These are phyloP conservation scores for Hirtodrosophila confusa DNA, from an alignment of 2,888 invertebrate genomes.

Conservation along the genomic window DNA sequence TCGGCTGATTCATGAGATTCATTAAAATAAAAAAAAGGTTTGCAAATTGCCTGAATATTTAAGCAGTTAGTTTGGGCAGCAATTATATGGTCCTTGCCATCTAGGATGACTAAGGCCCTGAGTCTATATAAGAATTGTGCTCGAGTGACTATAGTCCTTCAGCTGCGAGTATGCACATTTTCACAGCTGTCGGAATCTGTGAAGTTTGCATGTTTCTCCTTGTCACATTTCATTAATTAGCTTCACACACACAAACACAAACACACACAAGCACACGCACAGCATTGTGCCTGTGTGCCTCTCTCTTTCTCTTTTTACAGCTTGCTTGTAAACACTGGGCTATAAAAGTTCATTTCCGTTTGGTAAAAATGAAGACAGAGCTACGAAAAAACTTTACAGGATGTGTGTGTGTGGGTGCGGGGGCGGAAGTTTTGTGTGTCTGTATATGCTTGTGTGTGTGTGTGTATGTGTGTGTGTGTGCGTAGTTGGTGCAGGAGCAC, in stretches of 20 bases:
- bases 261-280: background rate
- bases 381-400: constrained; percentile 1
- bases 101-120: too few relatives aligned
- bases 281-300: background rate
- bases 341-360: constrained; percentile 46
- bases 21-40: too few relatives aligned
- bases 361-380: constrained; percentile 25
- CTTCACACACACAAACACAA: constrained; percentile 20
- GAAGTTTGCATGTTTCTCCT: constrained; percentile 7
- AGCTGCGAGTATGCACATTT: background rate
- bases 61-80: too few relatives aligned
- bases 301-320: constrained; percentile 3
- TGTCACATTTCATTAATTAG: constrained; percentile 47
- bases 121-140: too few relatives aligned
- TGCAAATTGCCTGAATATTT: too few relatives aligned
- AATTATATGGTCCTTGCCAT: too few relatives aligned
- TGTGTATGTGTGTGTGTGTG: constrained; percentile 3
- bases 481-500: constrained; percentile 3
- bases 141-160: too few relatives aligned
- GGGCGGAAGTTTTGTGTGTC: background rate
- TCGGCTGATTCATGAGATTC: too few relatives aligned
- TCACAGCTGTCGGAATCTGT: constrained; percentile 1
- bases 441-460: background rate
- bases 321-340: constrained; percentile 35
- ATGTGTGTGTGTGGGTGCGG: background rate